phyloP scores from a whole-genome alignment of 2,888 invertebrate genomes.

The Orthosia cruda region DNA sequence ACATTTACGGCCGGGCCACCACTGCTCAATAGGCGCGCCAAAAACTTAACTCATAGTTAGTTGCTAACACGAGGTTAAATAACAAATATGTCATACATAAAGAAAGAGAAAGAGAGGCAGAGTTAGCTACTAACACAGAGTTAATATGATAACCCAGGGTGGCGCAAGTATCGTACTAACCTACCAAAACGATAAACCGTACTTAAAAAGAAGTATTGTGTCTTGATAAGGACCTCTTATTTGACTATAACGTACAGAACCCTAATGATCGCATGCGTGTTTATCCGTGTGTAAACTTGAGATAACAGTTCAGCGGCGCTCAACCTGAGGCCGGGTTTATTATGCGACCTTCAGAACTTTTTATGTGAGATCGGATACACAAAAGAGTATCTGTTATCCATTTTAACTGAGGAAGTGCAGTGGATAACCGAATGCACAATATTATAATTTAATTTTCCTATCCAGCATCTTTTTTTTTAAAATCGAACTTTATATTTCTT shows the following conservation, averaged over 20 bases:
- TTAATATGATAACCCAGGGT: too few relatives aligned
- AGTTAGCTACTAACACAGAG: too few relatives aligned
- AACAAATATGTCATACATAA: too few relatives aligned
- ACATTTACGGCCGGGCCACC: too few relatives aligned
- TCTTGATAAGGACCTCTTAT: constrained; percentile 12
- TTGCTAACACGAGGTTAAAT: too few relatives aligned
- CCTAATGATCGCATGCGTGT: constrained; percentile 34
- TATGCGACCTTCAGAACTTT: constrained; percentile 13
- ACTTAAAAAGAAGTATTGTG: not conserved
- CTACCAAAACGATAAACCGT: too few relatives aligned
- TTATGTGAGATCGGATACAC: constrained; percentile 1
- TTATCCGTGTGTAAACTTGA: constrained; percentile 51
- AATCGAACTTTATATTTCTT: too few relatives aligned
- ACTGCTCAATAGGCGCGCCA: too few relatives aligned
- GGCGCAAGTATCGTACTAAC: too few relatives aligned
- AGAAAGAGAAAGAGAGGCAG: too few relatives aligned
- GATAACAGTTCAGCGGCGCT: constrained; percentile 49
- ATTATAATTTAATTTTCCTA: not conserved
- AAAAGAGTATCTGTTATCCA: not conserved
- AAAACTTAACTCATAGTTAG: too few relatives aligned
- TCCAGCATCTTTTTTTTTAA: too few relatives aligned
- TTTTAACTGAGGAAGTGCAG: not conserved
- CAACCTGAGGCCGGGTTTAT: constrained; percentile 32
- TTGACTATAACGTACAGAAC: constrained; percentile 27
- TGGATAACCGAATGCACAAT: not conserved